Percentiles rank a stretch among this genome's conserved stretches.
Evolutionary conservation across 2,113 vertebrate genomes (phyloP).

Genomic region (Saccopteryx bilineata): DNA sequence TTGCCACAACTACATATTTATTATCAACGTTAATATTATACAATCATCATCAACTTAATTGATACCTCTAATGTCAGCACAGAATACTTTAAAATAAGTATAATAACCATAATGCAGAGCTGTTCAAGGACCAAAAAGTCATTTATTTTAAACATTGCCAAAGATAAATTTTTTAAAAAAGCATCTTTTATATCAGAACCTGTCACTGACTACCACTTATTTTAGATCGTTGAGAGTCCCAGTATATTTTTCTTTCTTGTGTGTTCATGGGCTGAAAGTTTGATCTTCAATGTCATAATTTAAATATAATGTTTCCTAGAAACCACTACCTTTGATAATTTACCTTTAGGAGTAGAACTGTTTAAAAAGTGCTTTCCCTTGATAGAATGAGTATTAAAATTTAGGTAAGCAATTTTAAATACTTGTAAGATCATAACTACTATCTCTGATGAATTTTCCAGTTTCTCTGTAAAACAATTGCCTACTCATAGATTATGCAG

Average conservation of each 20-base stretch:
- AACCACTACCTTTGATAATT: neutral
- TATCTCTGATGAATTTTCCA: neutral
- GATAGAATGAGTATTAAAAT: neutral
- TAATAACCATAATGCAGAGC: neutral
- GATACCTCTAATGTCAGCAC: neutral
- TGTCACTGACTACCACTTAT: neutral
- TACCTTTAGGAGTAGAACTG: neutral
- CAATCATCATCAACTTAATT: neutral
- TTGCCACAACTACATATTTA: neutral
- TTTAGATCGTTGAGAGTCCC: neutral
- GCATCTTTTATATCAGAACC: neutral
- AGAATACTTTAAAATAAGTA: neutral
- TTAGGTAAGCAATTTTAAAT: neutral
- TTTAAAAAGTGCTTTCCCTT: neutral
- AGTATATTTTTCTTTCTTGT: neutral
- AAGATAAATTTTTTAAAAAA: neutral
- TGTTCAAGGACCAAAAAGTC: neutral
- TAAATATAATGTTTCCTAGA: neutral
- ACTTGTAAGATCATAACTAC: neutral
- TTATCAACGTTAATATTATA: neutral
- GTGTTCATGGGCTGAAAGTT: neutral
- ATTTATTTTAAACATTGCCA: neutral
- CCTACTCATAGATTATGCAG: neutral
- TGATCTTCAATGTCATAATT: neutral
- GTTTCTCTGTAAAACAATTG: neutral